Percentiles rank a stretch among this genome's conserved stretches.
These are phyloP conservation scores for Cotesia glomerata DNA, from an alignment of 1,140 invertebrate genomes.

Conservation along the genomic window DNA sequence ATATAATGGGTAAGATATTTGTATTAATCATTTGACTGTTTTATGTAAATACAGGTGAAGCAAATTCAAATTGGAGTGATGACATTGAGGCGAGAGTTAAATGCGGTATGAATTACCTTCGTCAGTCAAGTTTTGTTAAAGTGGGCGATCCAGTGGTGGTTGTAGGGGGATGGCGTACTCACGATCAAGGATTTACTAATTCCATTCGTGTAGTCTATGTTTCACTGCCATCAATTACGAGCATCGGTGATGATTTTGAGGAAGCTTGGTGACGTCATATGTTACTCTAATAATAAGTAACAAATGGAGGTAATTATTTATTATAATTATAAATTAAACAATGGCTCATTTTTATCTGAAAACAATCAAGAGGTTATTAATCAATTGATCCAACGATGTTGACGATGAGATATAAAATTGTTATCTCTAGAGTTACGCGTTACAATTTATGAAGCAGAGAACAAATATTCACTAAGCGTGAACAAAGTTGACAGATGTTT, in stretches of 20 bases:
- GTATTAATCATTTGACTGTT: background rate
- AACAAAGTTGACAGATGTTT: background rate
- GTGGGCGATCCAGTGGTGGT: slow-evolving; percentile 74
- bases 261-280: slow-evolving; percentile 25
- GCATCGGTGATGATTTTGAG: slow-evolving; percentile 25
- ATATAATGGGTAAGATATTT: no score
- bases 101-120: slow-evolving; percentile 71
- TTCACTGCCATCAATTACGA: slow-evolving; percentile 38
- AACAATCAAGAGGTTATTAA: background rate
- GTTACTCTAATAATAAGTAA: background rate
- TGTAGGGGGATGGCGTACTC: slow-evolving; percentile 75
- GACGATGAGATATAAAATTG: background rate
- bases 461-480: background rate
- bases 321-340: background rate
- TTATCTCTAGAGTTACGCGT: background rate
- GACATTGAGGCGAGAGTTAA: slow-evolving; percentile 77
- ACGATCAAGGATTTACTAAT: slow-evolving; percentile 79
- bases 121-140: slow-evolving; percentile 70
- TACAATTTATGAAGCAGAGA: background rate
- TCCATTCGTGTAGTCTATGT: slow-evolving; percentile 75
- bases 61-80: slow-evolving; percentile 68
- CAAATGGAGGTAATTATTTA: background rate
- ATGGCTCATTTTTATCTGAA: background rate
- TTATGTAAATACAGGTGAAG: slow-evolving; percentile 42
- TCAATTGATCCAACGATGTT: slow-evolving; percentile 3